phyloP scores from a whole-genome alignment of 1,140 invertebrate genomes.

The Drosophila ohnishii region DNA sequence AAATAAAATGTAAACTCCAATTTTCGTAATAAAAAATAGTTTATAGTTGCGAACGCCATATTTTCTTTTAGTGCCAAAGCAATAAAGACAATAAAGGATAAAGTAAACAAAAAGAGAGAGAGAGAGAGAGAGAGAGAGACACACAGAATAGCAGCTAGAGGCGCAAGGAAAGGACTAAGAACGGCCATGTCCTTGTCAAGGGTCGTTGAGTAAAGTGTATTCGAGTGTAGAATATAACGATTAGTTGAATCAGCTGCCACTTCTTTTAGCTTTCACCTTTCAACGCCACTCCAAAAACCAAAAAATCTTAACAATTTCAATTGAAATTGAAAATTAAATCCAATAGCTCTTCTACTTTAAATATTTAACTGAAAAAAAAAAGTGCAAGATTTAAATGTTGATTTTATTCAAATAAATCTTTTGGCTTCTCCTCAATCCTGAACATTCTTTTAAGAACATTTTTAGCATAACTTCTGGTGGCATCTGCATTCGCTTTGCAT shows the following conservation, averaged over 20 bases:
- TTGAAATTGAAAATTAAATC: neutral
- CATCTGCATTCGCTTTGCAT: conserved; percentile 21
- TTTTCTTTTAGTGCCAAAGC: conserved; percentile 5
- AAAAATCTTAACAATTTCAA: neutral
- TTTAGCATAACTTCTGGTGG: conserved; percentile 7
- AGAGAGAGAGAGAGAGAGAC: neutral
- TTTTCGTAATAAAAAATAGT: too few species aligned
- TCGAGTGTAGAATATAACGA: conserved; percentile 59
- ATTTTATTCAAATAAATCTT: conserved; percentile 2
- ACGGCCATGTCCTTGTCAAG: conserved; percentile 42
- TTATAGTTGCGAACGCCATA: too few species aligned
- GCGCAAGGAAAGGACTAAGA: conserved; percentile 16
- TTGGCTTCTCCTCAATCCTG: neutral
- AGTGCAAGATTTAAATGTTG: neutral
- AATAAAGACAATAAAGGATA: conserved; percentile 20
- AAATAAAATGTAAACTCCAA: too few species aligned
- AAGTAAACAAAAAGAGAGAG: conserved; percentile 7
- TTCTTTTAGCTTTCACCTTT: neutral
- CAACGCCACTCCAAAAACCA: neutral
- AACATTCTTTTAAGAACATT: conserved; percentile 3
- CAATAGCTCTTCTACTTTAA: neutral
- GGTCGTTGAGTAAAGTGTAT: conserved; percentile 58
- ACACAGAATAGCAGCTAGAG: too few species aligned
- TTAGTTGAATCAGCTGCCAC: conserved; percentile 50
- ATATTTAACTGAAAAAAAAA: neutral